Base-by-base conservation (phyloP, 2,888 invertebrate species). In the Pterostichus niger region DNA sequence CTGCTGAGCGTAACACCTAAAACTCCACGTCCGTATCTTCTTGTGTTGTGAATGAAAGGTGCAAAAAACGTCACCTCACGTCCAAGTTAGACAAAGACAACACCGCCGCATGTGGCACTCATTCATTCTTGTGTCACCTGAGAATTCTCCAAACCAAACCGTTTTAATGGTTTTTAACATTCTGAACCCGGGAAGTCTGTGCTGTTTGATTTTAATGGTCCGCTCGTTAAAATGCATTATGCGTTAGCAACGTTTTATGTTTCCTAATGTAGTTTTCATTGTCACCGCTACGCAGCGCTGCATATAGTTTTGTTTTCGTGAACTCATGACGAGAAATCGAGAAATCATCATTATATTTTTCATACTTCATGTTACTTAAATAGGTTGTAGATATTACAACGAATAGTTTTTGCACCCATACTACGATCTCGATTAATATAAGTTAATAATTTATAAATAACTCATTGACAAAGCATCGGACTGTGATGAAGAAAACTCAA, bases 41-140 rank as follows among this genome's bases (percentile, higher is more conserved):
- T 40, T 15, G 46, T 35, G 35, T 17, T 17, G 56, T 56, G 56
- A 56, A 56, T 56, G 56, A 56, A 56, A 17, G n/a, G 49, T 49
- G 49, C 13, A 49, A 49, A 10, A 33, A 64, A 64, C 11, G 10
- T 13, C n/a, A 64, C 4, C 15, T 44, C 13, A 54, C 0, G 59
- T 24, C 11, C 24, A 40, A 40, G 13, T 13, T 44, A 10, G 7
- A 71, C 68, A 71, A 71, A 71, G 68, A 71, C 68, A 71, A 71
- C 68, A 44, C 68, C 68, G 68, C 68, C 44, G 44, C 64, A 64
- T 64, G 64, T 13, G 64, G 68, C 80, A 46, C 54, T 80, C 81
- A 81, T 81, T 81, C 81, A 81, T 81, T 80, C 61, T 15, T 13
- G 73, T 73, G 81, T 81, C 81, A 81, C 81, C 81, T 81, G 73